A percentile compares a stretch with the other conserved stretches of the same genome.
phyloP scores from a whole-genome alignment of 2,113 vertebrate species.

The Phrynocephalus versicolor region DNA sequence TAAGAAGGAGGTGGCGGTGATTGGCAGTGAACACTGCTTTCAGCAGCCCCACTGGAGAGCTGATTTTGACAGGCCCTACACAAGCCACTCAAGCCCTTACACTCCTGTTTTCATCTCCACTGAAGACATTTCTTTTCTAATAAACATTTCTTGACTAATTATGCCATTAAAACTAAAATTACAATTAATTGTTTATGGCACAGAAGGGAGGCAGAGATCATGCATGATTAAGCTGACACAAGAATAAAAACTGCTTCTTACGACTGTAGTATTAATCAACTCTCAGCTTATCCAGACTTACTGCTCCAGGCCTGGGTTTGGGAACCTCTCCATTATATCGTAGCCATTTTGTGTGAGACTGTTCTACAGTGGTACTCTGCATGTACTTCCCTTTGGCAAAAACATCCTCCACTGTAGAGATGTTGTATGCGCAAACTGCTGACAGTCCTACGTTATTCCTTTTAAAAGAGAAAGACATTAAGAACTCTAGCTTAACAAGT shows the following conservation, averaged over 20 bases:
- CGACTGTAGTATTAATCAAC: not conserved
- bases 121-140: too few relatives aligned
- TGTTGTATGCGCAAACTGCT: conserved; percentile 90
- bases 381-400: conserved; percentile 96
- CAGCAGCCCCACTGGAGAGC: too few relatives aligned
- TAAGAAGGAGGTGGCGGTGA: too few relatives aligned
- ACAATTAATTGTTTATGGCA: too few relatives aligned
- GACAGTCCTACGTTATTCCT: conserved; percentile 95
- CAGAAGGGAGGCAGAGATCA: not conserved
- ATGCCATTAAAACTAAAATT: too few relatives aligned
- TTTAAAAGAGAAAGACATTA: not conserved
- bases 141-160: too few relatives aligned
- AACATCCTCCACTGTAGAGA: conserved; percentile 86
- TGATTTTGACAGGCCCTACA: too few relatives aligned
- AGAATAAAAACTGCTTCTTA: not conserved
- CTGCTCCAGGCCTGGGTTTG: conserved; percentile 89
- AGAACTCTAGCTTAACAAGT: not conserved
- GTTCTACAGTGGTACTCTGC: conserved; percentile 94
- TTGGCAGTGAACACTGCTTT: too few relatives aligned
- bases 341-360: conserved; percentile 96
- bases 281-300: conserved; percentile 70
- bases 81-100: too few relatives aligned
- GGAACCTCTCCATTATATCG: conserved; percentile 88
- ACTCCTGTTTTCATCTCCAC: too few relatives aligned
- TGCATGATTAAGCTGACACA: not conserved